Evolutionary conservation across 2,113 vertebrate genomes (phyloP).

Genomic region (Elephantulus edwardii): DNA sequence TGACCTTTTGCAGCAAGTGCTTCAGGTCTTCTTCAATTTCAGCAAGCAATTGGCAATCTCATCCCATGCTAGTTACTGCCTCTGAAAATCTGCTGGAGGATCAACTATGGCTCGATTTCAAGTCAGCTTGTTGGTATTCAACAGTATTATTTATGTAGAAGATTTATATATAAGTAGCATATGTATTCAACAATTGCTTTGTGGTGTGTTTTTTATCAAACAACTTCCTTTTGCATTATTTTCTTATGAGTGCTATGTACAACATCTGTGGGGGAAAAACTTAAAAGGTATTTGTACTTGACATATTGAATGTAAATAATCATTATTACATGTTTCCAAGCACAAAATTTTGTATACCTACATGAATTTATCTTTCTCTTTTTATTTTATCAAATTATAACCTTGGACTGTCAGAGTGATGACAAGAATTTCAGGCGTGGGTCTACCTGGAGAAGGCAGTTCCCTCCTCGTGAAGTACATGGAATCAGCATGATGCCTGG

Average conservation of each 20-base stretch:
- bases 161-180: background rate
- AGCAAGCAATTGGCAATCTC: no score
- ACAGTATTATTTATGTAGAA: no score
- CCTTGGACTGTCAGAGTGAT: slow-evolving; percentile 86
- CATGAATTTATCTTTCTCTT: background rate
- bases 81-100: no score
- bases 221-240: background rate
- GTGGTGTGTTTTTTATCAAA: background rate
- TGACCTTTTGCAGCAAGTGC: no score
- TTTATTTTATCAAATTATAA: slow-evolving; percentile 44
- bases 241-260: background rate
- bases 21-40: no score
- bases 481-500: slow-evolving; percentile 99
- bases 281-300: background rate
- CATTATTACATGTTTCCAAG: background rate
- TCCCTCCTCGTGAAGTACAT: slow-evolving; percentile 94
- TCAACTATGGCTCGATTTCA: no score
- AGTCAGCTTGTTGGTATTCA: no score
- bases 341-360: background rate
- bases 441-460: slow-evolving; percentile 96
- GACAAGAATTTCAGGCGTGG: slow-evolving; percentile 94
- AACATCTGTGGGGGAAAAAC: no score
- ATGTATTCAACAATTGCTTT: background rate
- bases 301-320: background rate
- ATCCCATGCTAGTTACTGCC: no score